These are phyloP conservation scores for Hydrozoanthus gracilis DNA, from an alignment of 92 coral and sea anemone species.

Conservation along the genomic window DNA sequence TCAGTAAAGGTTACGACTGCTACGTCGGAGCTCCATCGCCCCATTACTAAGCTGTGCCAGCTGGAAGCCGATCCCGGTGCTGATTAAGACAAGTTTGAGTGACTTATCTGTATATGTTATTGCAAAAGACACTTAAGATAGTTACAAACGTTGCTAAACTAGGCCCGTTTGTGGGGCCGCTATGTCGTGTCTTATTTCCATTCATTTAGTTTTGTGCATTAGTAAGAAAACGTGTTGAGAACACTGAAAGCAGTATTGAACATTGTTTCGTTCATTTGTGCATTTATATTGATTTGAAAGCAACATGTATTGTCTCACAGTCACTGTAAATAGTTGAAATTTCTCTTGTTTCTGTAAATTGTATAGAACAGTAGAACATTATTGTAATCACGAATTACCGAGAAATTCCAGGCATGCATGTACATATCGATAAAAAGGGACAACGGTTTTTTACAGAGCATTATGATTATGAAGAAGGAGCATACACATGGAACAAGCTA, in stretches of 20 bases:
- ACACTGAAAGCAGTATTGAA: too few relatives aligned
- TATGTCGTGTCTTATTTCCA: conserved; percentile 41
- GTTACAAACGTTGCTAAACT: conserved; percentile 14
- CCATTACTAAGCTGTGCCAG: conserved; percentile 54
- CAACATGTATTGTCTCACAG: conserved; percentile 14
- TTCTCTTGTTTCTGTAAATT: conserved; percentile 21
- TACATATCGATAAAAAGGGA: not conserved
- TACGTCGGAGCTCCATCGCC: conserved; percentile 57
- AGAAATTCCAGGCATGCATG: not conserved
- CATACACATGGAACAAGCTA: not conserved
- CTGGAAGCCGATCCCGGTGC: conserved; percentile 33
- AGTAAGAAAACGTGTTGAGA: too few relatives aligned
- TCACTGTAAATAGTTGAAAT: conserved; percentile 14
- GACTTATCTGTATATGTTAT: conserved; percentile 7
- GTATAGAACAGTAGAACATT: conserved; percentile 5
- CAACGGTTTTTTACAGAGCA: not conserved
- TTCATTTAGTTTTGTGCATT: too few relatives aligned
- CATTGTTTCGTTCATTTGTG: not conserved
- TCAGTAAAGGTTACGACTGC: conserved; percentile 47
- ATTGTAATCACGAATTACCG: not conserved
- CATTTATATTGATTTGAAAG: conserved; percentile 4
- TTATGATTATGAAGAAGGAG: not conserved
- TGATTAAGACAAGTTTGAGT: not conserved
- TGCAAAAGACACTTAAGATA: conserved; percentile 14
- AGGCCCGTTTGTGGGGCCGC: conserved; percentile 54